Evolutionary conservation across 2,113 vertebrate genomes (phyloP).

Genomic region (Myodes glareolus): DNA sequence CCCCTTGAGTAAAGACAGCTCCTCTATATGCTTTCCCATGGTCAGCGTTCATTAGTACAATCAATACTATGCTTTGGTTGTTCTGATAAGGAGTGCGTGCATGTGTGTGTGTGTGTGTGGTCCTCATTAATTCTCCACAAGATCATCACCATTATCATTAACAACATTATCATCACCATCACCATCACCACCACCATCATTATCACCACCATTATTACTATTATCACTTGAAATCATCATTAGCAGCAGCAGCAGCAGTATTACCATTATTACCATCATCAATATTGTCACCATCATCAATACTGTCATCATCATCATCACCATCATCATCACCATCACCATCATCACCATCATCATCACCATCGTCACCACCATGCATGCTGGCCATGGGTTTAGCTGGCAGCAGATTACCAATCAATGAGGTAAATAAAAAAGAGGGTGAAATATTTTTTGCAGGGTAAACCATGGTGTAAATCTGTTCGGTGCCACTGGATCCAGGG

Average conservation of each 20-base stretch:
- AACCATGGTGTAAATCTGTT: not conserved
- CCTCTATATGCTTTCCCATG: no score
- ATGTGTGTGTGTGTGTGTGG: not conserved
- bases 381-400: not conserved
- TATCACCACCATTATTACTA: not conserved
- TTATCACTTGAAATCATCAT: not conserved
- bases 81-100: not conserved
- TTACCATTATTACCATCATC: not conserved
- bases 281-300: not conserved
- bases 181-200: not conserved
- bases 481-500: not conserved
- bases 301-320: fast-evolving
- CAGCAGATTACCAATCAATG: not conserved
- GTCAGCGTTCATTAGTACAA: not conserved
- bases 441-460: not conserved
- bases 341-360: not conserved
- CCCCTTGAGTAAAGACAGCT: not conserved
- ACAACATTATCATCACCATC: not conserved
- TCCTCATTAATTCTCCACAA: not conserved
- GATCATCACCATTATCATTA: not conserved
- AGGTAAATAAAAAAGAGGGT: not conserved
- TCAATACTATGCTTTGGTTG: not conserved
- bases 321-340: fast-evolving
- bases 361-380: not conserved
- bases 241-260: not conserved